Base-by-base conservation (phyloP, 2,113 vertebrate species). In the Ranitomeya imitator region DNA sequence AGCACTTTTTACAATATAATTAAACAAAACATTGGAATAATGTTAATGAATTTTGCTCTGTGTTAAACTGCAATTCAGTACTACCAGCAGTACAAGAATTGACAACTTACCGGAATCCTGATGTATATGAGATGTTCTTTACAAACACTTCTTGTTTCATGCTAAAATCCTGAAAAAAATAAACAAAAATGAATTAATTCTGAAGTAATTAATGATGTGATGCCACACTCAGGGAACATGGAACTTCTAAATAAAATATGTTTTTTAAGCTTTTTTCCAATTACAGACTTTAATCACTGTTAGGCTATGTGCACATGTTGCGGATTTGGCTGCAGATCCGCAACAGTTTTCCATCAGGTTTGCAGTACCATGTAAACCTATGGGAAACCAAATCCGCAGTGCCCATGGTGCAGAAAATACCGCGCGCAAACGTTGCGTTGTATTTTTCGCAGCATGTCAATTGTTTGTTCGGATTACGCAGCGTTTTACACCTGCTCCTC, bases 151-250 rank as follows among this genome's bases (percentile, higher is more conserved):
- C 87, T 16, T 65, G 57, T 21, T 57, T 83, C 10, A 31, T 31
- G 15, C 60, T 21, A 31, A 83, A 31, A 57, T 88, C 87, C 87
- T 88, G 79, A 26, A 84, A 84, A 45, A 88, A 13, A 78, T n/a
- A 21, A 82, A 61, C 37, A 45, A 45, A 45, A 45, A 45, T 45
- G 3, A 7, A 23, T 5, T 45, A 9, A 10, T 76, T 8, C 6
- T 51, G 5, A 45, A 45, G 14, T 12, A n/a, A 11, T 78, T 78
- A 77, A n/a, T 77, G 19, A 10, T 54, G 18, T 78, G 6, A 7
- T 78, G 45, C 52, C 16, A n/a, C 51, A 78, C 7, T 52, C 37
- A 19, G 0, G 19, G 19, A 6, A 52, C 61, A 65, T 21, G 21
- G 19, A 65, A n/a, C 19, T n/a, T 65, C 63, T 37, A 2, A 76